Evolutionary conservation across 2,797 vertebrate genomes (phyloP).

Genomic region (Galaxias olidus): DNA sequence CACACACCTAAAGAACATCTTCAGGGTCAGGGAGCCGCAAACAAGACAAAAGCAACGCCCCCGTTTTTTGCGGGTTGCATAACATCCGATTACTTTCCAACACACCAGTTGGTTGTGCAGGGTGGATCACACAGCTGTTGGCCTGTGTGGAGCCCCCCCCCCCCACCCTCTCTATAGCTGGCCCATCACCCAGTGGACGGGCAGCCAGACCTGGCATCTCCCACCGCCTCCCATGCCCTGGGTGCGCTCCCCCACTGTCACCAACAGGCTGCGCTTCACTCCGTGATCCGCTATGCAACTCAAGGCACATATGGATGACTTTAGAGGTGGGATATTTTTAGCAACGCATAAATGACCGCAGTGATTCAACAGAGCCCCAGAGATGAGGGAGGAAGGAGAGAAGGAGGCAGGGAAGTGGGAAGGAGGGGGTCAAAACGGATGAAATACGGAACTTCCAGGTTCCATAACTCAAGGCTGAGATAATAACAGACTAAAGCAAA

Average conservation of each 20-base stretch:
- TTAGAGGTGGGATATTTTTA: conserved; percentile 76
- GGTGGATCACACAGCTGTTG: too few relatives aligned
- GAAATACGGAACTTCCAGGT: conserved; percentile 31
- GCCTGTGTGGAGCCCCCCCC: too few relatives aligned
- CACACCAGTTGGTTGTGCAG: neutral
- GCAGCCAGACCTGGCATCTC: conserved; percentile 29
- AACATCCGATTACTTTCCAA: neutral
- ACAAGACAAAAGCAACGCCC: conserved; percentile 29
- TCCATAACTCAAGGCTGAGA: conserved; percentile 37
- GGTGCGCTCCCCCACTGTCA: conserved; percentile 29
- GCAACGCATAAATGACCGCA: conserved; percentile 49
- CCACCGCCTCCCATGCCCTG: conserved; percentile 5
- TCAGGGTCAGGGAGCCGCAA: conserved; percentile 45
- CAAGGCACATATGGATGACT: conserved; percentile 67
- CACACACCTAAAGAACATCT: conserved; percentile 41
- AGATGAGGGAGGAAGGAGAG: conserved; percentile 34
- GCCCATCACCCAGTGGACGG: neutral
- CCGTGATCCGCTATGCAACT: conserved; percentile 65
- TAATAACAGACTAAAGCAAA: conserved; percentile 37
- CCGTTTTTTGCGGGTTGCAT: neutral
- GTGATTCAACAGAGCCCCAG: conserved; percentile 46
- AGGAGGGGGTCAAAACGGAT: conserved; percentile 41
- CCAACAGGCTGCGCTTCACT: conserved; percentile 37
- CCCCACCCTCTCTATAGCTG: too few relatives aligned
- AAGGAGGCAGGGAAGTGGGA: conserved; percentile 24